Base-by-base conservation (phyloP, 92 coral and sea anemone species). In the Epizoanthus rinbou region DNA sequence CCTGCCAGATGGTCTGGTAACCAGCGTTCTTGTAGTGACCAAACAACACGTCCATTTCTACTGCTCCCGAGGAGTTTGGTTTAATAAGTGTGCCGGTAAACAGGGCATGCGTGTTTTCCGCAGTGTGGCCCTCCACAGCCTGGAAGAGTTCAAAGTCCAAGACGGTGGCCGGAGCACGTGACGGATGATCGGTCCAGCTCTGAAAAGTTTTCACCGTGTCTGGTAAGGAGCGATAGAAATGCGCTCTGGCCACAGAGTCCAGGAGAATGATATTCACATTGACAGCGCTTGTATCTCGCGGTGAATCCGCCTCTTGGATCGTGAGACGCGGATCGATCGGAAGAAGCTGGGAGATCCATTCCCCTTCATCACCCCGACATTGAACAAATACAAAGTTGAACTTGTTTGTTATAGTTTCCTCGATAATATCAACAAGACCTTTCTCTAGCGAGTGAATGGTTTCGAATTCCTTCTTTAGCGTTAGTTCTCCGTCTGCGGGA, bases 181-280 rank as follows among this genome's bases (percentile, higher is more conserved):
- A 16, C 17, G 92, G 80, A 8, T 87, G 82, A 6, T 74, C 78
- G 7, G 79, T 73, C 95, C 93, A 93, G 15, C 78, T 74, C 41
- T 86, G 89, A 64, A 95, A 89, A 7, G 81, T 60, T 57, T 88
- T 85, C 16, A 89, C 76, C 10, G 98, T 93, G 74, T 87, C 82
- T 0, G 95, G 98, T 59, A 95, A 69, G 21, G 98, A 95, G 62
- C 98, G 97, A 78, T 87, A 93, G 81, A 95, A 95, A 74, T 95
- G 98, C 66, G 97, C 92, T 57, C 98, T 83, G 57, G 97, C 88
- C 28, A 93, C 83, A 0, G 98, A 95, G 43, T 95, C 98, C 23
- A 91, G 68, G 11, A 95, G 89, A 10, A 93, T 67, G 33, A 95
- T 85, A 59, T 93, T 93, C 4, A 95, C 89, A 64, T 95, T 95